Evolutionary conservation across 30 jellyfish, hydroid and myxozoan genomes (phyloP), one percentile per base, ranked within the genome.

Genomic region (Chironex yamaguchii): DNA sequence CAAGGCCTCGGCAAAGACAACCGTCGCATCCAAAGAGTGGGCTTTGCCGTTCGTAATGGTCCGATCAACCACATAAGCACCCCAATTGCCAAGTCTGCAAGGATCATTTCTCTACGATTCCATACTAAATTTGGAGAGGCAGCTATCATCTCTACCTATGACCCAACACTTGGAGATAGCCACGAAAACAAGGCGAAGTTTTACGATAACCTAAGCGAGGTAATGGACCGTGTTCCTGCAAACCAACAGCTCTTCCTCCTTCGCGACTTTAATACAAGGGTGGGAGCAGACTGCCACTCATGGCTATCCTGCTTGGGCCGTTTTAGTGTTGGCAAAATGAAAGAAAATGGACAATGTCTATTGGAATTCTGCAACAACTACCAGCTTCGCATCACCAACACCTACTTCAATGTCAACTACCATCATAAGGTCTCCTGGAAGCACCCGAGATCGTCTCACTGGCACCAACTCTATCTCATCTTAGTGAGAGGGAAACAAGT

Each of bases 401-500:
- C 62, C 63, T 76, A 13, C 85, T 76, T 76, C 85, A 20, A 4
- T 23, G 23, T 62, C 52, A 76, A 76, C n/a, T 65, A 51, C 23
- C 85, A 76, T 3, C 88, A 17, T 62, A 76, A 34, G 67, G 87
- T 76, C 64, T 49, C 88, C 14, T 58, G 88, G 88, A 11, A 9
- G 20, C 53, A 50, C 14, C 88, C 88, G 4, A 11, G 87, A 25
- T 76, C 88, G 23, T 27, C 22, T 14, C 86, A 52, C 87, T 76
- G 88, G 88, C 88, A 76, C 86, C 88, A 76, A 28, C 84, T 76
- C 58, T 78, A 76, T 33, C 88, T 49, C 33, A 52, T 76, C 86
- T 25, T 76, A 4, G 63, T 76, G 29, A 49, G 88, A 50, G 4
- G 54, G 17, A 2, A 3, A 9, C 22, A 26, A 11, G 4, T 76